Evolutionary conservation across 2,888 invertebrate species (phyloP).

Genomic region (Exephanes ischioxanthus): DNA sequence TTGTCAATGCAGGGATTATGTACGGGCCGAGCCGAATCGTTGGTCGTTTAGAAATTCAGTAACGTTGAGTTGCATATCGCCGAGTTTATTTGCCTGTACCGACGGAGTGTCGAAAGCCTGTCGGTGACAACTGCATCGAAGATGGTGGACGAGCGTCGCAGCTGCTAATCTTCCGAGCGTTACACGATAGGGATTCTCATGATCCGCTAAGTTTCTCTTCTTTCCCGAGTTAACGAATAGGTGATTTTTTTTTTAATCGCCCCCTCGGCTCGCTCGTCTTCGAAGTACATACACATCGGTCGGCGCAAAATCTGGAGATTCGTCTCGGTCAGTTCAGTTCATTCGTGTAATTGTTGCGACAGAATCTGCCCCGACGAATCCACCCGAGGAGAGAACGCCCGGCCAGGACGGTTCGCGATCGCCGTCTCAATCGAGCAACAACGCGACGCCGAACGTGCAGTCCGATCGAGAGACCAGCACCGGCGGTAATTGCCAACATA

Average conservation of each 20-base stretch:
- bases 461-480: constrained; percentile 64
- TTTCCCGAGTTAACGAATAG: background rate
- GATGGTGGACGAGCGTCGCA: constrained; percentile 5
- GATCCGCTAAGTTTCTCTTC: background rate
- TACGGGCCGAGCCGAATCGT: background rate
- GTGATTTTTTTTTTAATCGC: background rate
- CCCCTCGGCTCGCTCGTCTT: background rate
- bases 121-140: constrained; percentile 13
- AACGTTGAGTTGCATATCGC: background rate
- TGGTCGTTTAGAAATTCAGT: background rate
- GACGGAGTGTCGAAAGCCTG: background rate
- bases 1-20: background rate
- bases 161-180: background rate
- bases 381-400: constrained; percentile 61
- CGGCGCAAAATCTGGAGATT: background rate
- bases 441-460: constrained; percentile 67
- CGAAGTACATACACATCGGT: background rate
- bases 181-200: background rate
- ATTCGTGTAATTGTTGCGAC: constrained; percentile 27
- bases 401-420: constrained; percentile 74
- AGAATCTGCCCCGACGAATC: constrained; percentile 74
- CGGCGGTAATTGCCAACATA: constrained; percentile 71
- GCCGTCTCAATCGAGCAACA: constrained; percentile 73
- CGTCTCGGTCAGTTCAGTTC: background rate
- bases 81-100: background rate